Base-by-base conservation (phyloP, 1,140 invertebrate genomes). In the Ectropis grisescens region DNA sequence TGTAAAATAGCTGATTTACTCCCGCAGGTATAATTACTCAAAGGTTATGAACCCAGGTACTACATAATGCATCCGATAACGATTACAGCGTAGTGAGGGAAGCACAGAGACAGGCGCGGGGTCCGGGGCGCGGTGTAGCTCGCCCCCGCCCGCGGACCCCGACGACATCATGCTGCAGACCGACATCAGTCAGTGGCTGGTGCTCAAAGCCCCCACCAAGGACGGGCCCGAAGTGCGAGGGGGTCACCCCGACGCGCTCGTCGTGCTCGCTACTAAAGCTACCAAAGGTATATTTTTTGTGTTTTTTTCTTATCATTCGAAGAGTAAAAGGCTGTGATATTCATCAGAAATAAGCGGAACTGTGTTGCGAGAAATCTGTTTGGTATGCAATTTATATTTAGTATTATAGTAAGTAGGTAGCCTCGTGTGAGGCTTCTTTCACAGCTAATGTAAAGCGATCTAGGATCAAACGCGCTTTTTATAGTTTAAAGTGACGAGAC, bases 231-330 rank as follows among this genome's bases (percentile, higher is more conserved):
- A 96, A 49, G 90, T 98, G 23, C 86, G 94, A 32, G 96, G 95
- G 5, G 96, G 96, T 19, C 87, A 92, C 49, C 89, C 95, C 0
- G 95, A 98, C 78, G 95, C 94, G 1, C 86, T 98, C 13, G 90
- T 98, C 38, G 93, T 98, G 36, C 92, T 96, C 65, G 96, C 96
- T 11, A 96, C 95, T 29, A 94, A 94, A 81, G 92, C 92, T 33
- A 92, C 91, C 59, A 96, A 94, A 87, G 91, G 93, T 85, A 60
- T 25, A 13, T 12, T 28, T 13, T 35, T 10, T n/a, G n/a, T n/a
- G n/a, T n/a, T n/a, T n/a, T n/a, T n/a, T n/a, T n/a, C n/a, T n/a
- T n/a, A n/a, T n/a, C 32, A 9, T 22, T 22, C 19, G 9, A 4
- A 22, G 9, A 22, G 4, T 22, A 5, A 4, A 22, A 4, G 9